Conservation (phyloP, 2,888 invertebrate genomes). For the Sycophila texana region DNA sequence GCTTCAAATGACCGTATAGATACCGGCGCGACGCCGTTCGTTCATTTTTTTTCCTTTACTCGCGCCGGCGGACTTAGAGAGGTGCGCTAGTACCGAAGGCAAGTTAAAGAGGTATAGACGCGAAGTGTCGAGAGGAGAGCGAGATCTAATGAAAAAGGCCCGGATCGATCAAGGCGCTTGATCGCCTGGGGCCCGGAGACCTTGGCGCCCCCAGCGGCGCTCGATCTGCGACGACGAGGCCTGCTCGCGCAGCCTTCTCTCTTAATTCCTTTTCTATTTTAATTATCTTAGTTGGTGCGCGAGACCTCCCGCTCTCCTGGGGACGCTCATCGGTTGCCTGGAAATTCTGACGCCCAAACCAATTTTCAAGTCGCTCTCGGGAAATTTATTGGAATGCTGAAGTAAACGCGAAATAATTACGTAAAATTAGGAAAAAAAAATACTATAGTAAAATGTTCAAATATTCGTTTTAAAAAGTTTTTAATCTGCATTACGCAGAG, state of each 20-base stretch:
- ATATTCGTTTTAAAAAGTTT: too few relatives aligned
- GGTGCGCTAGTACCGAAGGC: not conserved
- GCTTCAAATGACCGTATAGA: too few relatives aligned
- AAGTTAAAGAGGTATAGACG: not conserved
- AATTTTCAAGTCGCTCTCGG: not conserved
- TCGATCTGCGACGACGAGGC: not conserved
- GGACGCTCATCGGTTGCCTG: not conserved
- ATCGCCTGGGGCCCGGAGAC: constrained; percentile 66
- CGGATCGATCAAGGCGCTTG: constrained; percentile 69
- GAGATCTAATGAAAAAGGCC: constrained; percentile 62
- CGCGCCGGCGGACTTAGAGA: not conserved
- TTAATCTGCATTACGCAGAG: too few relatives aligned
- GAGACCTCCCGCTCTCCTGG: constrained; percentile 9
- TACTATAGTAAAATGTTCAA: too few relatives aligned
- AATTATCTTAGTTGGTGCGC: constrained; percentile 48
- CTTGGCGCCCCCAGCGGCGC: constrained; percentile 65
- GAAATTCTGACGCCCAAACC: not conserved
- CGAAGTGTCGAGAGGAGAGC: constrained; percentile 26
- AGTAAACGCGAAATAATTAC: too few relatives aligned
- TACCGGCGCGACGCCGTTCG: constrained; percentile 55
- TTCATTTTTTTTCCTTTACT: not conserved
- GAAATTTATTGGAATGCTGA: too few relatives aligned
- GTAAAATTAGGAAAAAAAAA: too few relatives aligned
- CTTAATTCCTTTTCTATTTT: constrained; percentile 60
- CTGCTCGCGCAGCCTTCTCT: constrained; percentile 49